A percentile compares a stretch with the other conserved stretches of the same genome.
Evolutionary conservation across 2,113 vertebrate species (phyloP).

Genomic region (Chloropsis cyanopogon): DNA sequence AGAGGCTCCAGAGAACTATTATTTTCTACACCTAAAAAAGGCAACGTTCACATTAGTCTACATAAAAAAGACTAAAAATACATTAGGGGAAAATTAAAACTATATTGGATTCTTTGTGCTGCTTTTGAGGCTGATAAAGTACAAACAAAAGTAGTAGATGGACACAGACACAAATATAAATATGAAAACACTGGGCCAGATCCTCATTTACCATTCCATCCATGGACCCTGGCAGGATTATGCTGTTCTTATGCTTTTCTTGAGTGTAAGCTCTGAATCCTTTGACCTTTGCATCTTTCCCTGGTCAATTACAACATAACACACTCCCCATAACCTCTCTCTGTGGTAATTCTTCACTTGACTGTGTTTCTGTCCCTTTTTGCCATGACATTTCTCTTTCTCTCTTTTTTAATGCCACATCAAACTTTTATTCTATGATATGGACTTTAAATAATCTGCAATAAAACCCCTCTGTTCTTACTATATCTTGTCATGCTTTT

Average conservation of each 20-base stretch:
- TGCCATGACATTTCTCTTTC: not conserved
- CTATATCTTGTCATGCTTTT: not conserved
- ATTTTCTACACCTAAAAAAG: constrained; percentile 44
- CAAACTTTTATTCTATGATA: not conserved
- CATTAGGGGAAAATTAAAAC: not conserved
- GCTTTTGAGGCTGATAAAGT: not conserved
- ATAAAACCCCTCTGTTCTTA: not conserved
- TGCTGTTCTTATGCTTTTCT: not conserved
- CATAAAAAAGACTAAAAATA: not conserved
- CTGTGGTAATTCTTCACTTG: not conserved
- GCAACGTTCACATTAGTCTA: not conserved
- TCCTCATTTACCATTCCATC: not conserved
- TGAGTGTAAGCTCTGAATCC: not conserved
- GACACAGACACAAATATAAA: not conserved
- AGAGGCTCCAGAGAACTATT: not conserved
- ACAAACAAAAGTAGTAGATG: not conserved
- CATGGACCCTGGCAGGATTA: not conserved
- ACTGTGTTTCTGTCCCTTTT: not conserved
- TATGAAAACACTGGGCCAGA: not conserved
- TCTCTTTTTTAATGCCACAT: not conserved
- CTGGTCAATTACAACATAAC: not conserved
- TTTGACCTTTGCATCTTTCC: not conserved
- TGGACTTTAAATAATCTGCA: not conserved
- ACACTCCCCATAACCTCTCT: not conserved
- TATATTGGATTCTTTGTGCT: not conserved